Evolutionary conservation across 2,797 vertebrate genomes (phyloP), one percentile per base, ranked within the genome.

Genomic region (Petrocephalus schoutedeni): DNA sequence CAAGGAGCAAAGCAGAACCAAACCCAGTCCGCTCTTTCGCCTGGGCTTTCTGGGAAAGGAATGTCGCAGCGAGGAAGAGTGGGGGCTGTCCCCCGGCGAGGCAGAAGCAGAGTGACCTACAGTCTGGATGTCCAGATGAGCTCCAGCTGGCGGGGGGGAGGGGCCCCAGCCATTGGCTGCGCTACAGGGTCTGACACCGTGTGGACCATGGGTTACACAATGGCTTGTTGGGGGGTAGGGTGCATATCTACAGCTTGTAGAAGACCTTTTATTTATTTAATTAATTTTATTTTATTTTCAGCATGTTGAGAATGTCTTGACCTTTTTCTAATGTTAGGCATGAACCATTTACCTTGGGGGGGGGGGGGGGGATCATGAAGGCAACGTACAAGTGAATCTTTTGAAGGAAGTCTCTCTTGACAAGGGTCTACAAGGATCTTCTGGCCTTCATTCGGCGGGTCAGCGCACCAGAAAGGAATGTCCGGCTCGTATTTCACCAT

Each of bases 101-200:
- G 45, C 56, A 83, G 61, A 84, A 54, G 58, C 53, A 67, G 58
- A 87, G 88, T 12, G 74, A 61, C 19, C n/a, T 36, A 45, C 51
- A 85, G 71, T 36, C 61, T 51, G 88, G 77, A 88, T 5, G 2
- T 61, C 85, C 45, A 61, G 88, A 89, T 87, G 87, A 77, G 77
- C 77, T 80, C 87, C 88, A 89, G 67, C 88, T 88, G 87, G 83
- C 56, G 51, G 86, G 87, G 49, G 49, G 51, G 58, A 32, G 85
- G 74, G 21, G 56, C 36, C 86, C 61, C 87, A 87, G 87, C 71
- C 87, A 64, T 57, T 88, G 67, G 64, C 51, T 49, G 64, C 67
- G 54, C 51, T 61, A 23, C 56, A 86, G 86, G 82, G 57, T 84
- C 57, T 8, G 5, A 45, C 80, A 57, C 67, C 67, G 41, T 82